Evolutionary conservation across 2,113 vertebrate species (phyloP).

Genomic region (Garra rufa): DNA sequence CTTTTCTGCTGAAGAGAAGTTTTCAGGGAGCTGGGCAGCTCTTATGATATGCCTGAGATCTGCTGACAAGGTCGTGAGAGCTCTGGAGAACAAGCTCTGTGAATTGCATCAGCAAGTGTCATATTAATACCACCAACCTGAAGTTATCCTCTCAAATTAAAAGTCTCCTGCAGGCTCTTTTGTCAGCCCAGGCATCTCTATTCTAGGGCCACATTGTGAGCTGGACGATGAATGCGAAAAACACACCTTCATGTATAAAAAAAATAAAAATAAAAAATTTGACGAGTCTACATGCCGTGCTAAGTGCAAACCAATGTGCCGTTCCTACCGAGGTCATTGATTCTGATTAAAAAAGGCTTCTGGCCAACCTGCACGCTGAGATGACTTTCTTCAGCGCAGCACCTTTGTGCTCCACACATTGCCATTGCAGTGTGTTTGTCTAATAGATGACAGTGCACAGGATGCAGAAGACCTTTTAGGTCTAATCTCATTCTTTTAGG

Average conservation of each 20-base stretch:
- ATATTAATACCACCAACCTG: neutral
- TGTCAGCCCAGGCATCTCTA: conserved; percentile 6
- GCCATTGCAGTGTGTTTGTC: neutral
- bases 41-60: conserved; percentile 18
- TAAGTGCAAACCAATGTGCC: conserved; percentile 33
- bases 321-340: conserved; percentile 34
- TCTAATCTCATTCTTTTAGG: neutral
- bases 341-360: conserved; percentile 41
- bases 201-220: conserved; percentile 3
- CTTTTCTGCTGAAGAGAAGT: conserved; percentile 1
- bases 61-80: conserved; percentile 32
- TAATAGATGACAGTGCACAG: neutral
- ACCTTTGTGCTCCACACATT: conserved; percentile 30
- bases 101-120: conserved; percentile 33
- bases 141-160: conserved; percentile 34
- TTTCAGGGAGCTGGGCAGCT: conserved; percentile 13
- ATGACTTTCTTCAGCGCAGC: neutral
- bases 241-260: too few relatives aligned
- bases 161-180: conserved; percentile 9
- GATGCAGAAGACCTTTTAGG: neutral
- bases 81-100: conserved; percentile 9
- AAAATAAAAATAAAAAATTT: too few relatives aligned
- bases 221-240: neutral
- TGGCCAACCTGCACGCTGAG: conserved; percentile 28
- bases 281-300: conserved; percentile 17